Percentiles rank a stretch among this genome's conserved stretches.
These are phyloP conservation scores for Hedya salicella DNA, from an alignment of 2,888 invertebrate genomes.

Conservation along the genomic window DNA sequence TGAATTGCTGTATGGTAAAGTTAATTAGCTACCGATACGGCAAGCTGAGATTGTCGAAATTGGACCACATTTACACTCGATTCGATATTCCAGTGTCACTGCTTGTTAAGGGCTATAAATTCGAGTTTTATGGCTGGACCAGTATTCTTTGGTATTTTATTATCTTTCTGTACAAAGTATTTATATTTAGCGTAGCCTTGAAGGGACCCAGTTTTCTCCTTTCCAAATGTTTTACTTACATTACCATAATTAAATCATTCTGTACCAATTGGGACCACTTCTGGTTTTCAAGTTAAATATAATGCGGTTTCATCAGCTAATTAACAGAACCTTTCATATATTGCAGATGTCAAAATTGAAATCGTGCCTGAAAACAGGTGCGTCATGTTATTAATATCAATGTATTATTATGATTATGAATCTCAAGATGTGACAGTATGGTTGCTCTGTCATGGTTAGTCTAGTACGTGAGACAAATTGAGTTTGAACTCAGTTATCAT, in stretches of 20 bases:
- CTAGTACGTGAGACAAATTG: neutral
- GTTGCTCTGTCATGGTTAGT: neutral
- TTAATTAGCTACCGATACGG: constrained; percentile 23
- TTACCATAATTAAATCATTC: constrained; percentile 24
- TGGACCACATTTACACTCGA: constrained; percentile 33
- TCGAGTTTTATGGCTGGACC: constrained; percentile 25
- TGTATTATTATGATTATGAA: constrained; percentile 15
- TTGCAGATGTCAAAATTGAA: neutral
- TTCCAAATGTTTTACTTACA: constrained; percentile 25
- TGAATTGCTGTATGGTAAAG: constrained; percentile 13
- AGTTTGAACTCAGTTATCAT: neutral
- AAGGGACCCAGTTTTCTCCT: constrained; percentile 32
- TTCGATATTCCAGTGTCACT: constrained; percentile 11
- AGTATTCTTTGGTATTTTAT: constrained; percentile 20
- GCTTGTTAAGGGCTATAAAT: constrained; percentile 38
- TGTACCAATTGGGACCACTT: constrained; percentile 8
- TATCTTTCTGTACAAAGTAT: constrained; percentile 16
- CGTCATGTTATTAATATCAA: constrained; percentile 29
- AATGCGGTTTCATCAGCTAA: constrained; percentile 11
- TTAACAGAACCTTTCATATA: neutral
- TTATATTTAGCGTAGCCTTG: constrained; percentile 26
- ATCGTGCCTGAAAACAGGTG: constrained; percentile 11
- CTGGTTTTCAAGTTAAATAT: constrained; percentile 12
- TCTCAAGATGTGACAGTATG: constrained; percentile 21
- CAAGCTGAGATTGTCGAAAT: constrained; percentile 28